Conservation (phyloP, 35 echinoderm and acorn worm genomes). For the Apostichopus californicus region DNA sequence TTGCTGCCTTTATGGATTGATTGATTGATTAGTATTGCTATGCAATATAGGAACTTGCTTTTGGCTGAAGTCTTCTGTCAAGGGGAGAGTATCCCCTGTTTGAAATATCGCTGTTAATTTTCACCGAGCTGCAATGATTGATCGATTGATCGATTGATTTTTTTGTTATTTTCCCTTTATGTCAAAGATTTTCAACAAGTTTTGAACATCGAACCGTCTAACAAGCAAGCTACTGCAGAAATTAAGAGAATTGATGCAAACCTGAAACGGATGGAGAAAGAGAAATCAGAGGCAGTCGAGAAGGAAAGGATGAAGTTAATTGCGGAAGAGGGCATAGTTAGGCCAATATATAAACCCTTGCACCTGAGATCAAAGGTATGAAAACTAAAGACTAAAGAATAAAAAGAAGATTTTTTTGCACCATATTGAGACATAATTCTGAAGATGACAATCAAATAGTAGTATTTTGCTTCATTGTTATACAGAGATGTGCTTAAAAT, state of each 20-base stretch:
- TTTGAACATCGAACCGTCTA: slow-evolving; percentile 84
- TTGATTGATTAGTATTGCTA: no score
- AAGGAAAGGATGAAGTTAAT: slow-evolving; percentile 7
- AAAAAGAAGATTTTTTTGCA: neutral
- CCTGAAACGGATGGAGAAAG: slow-evolving; percentile 66
- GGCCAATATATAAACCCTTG: slow-evolving; percentile 80
- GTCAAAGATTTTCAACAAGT: slow-evolving; percentile 89
- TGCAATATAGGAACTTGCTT: no score
- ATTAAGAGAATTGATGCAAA: slow-evolving; percentile 78
- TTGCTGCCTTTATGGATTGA: no score
- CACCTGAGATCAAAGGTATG: slow-evolving; percentile 95
- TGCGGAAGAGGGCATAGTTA: slow-evolving; percentile 65
- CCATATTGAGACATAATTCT: neutral
- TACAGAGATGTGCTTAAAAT: no score
- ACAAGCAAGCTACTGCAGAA: slow-evolving; percentile 88
- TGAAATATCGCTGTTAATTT: no score
- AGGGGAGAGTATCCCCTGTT: no score
- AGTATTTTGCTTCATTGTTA: no score
- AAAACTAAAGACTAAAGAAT: neutral
- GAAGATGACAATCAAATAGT: no score
- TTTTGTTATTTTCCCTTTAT: slow-evolving; percentile 16
- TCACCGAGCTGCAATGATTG: no score
- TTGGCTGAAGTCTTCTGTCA: no score
- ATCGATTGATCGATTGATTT: no score
- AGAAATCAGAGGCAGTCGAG: slow-evolving; percentile 55